Evolutionary conservation across 2,888 invertebrate genomes (phyloP), one percentile per base, ranked within the genome.

Genomic region (Smittia aterrima): DNA sequence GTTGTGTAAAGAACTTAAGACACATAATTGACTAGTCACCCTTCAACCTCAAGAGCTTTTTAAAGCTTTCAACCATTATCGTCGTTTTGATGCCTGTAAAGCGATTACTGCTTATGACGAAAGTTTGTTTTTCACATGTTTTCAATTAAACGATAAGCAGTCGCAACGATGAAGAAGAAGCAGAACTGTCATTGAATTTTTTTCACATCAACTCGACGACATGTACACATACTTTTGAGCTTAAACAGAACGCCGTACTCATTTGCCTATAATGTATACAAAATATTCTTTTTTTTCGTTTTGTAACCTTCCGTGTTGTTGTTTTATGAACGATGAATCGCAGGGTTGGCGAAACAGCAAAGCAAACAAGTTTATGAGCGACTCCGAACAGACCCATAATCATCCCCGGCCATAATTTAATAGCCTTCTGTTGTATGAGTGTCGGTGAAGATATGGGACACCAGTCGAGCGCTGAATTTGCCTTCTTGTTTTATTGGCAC

Each of bases 231-330:
- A n/a, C 58, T 18, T 9, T 58, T n/a, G n/a, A 58, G 58, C 22
- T 18, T 22, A 58, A 58, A 18, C 58, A 58, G 58, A 58, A 58
- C 58, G 18, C 22, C 22, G 58, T 22, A 20, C 58, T 20, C 58
- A 58, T 58, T 58, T 58, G 58, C 58, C 22, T 58, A 22, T 58
- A 22, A 18, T 58, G 58, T 58, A 58, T 58, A 58, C 58, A 58
- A 58, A n/a, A n/a, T n/a, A n/a, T n/a, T n/a, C 18, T 18, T 22
- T 58, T 47, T 47, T 47, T 58, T 58, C 58, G 58, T 58, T 58
- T 58, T 58, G 58, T 58, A 58, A 58, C 58, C 58, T 58, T 58
- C 58, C 58, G 58, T 58, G 58, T 58, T 58, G 58, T 58, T 47
- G 47, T 47, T 58, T 58, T 22, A 58, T 20, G 22, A 58, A n/a